These are phyloP conservation scores for Chouioia cunea DNA, from an alignment of 2,888 invertebrate genomes.

Conservation along the genomic window DNA sequence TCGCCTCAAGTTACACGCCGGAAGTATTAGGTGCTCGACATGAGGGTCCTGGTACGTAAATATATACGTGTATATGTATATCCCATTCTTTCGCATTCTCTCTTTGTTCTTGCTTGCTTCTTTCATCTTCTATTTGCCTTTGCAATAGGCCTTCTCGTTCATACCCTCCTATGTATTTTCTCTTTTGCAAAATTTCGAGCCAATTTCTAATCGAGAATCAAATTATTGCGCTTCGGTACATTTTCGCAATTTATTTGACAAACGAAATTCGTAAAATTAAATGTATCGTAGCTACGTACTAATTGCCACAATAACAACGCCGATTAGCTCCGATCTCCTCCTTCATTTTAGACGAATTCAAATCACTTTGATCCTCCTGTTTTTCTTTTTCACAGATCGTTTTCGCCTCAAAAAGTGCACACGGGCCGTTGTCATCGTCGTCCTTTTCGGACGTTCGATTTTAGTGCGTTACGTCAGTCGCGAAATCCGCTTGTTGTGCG, in stretches of 20 bases:
- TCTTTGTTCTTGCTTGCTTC: not conserved
- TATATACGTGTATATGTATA: conserved; percentile 24
- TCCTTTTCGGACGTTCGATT: conserved; percentile 21
- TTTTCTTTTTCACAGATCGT: not conserved
- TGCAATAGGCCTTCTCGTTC: too few relatives aligned
- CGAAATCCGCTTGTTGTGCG: conserved; percentile 15
- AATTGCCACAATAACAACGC: too few relatives aligned
- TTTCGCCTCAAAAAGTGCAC: conserved; percentile 34
- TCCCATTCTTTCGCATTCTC: not conserved
- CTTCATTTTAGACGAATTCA: too few relatives aligned
- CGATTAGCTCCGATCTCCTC: too few relatives aligned
- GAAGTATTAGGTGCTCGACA: conserved; percentile 57
- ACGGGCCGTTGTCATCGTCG: conserved; percentile 13
- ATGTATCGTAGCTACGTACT: too few relatives aligned
- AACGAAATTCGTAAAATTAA: too few relatives aligned
- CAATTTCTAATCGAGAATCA: too few relatives aligned
- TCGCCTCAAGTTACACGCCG: conserved; percentile 44
- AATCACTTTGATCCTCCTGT: not conserved
- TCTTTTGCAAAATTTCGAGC: not conserved
- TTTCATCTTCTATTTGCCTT: not conserved
- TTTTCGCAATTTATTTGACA: not conserved
- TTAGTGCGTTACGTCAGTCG: not conserved
- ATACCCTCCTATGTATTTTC: not conserved
- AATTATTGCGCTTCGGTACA: not conserved
- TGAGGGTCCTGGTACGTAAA: conserved; percentile 67